Percentiles rank a stretch among this genome's conserved stretches.
Evolutionary conservation across 2,888 invertebrate genomes (phyloP).

Genomic region (Pilophorus perplexus): DNA sequence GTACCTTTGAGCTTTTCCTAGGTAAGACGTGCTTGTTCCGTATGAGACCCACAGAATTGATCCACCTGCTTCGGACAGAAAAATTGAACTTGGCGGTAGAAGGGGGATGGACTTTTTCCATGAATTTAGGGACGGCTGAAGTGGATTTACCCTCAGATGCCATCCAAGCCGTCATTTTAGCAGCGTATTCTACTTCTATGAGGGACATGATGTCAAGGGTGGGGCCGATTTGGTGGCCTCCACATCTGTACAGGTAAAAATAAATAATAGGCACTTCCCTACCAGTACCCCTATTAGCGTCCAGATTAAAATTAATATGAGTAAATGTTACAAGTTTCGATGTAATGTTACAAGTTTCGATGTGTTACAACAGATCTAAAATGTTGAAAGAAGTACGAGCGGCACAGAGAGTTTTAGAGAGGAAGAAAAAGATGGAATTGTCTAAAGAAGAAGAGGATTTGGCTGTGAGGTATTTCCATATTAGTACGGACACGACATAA

Average conservation of each 20-base stretch:
- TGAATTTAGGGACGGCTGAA: conserved; percentile 4
- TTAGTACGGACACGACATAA: too few relatives aligned
- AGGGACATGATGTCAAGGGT: conserved; percentile 27
- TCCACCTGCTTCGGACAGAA: conserved; percentile 4
- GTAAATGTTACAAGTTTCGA: not conserved
- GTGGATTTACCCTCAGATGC: not conserved
- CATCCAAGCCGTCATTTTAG: conserved; percentile 17
- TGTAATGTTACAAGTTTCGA: too few relatives aligned
- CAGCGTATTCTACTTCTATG: conserved; percentile 22
- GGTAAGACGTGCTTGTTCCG: conserved; percentile 19
- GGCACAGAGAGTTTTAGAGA: not conserved
- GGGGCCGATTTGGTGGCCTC: conserved; percentile 31
- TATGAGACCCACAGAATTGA: conserved; percentile 15
- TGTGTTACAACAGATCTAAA: not conserved
- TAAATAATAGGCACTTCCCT: not conserved
- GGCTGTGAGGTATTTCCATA: conserved; percentile 7
- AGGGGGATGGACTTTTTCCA: not conserved
- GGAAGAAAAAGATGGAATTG: not conserved
- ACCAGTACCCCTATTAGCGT: too few relatives aligned
- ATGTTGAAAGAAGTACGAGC: conserved; percentile 20
- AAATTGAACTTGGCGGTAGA: conserved; percentile 1
- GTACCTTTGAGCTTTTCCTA: not conserved
- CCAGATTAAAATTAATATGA: not conserved
- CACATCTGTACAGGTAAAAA: conserved; percentile 2
- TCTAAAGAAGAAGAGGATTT: conserved; percentile 16